phyloP scores from a whole-genome alignment of 2,888 invertebrate genomes.

The Stenotaenia linearis region DNA sequence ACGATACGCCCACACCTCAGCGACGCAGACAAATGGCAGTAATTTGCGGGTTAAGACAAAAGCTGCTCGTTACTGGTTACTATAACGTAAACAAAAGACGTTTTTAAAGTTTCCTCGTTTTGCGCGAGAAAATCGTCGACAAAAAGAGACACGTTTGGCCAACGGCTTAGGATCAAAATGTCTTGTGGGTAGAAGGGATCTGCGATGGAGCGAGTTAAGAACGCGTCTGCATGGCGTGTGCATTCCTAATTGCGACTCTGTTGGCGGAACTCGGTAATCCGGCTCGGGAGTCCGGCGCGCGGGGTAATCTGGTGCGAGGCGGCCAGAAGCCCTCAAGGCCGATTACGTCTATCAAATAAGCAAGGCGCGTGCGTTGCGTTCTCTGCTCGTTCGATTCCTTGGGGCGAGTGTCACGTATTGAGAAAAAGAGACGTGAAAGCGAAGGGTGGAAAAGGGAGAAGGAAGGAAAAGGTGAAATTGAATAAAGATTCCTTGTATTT shows the following conservation, averaged over 20 bases:
- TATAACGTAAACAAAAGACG: not conserved
- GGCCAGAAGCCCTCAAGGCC: constrained; percentile 24
- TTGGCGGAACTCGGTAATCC: constrained; percentile 26
- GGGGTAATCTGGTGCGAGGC: constrained; percentile 17
- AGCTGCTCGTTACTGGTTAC: not conserved
- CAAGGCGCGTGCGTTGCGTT: constrained; percentile 23
- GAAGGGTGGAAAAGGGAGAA: not conserved
- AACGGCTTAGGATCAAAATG: constrained; percentile 14
- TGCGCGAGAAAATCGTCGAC: not conserved
- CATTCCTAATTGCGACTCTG: constrained; percentile 23
- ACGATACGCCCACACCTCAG: constrained; percentile 17
- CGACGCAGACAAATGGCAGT: constrained; percentile 1
- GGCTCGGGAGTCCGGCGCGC: constrained; percentile 17
- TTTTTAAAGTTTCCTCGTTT: not conserved
- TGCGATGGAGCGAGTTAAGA: constrained; percentile 10
- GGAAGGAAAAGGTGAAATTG: not conserved
- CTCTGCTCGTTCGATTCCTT: constrained; percentile 19
- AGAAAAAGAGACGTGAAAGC: not conserved
- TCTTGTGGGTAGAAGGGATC: constrained; percentile 20
- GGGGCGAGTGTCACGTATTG: not conserved
- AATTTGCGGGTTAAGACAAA: constrained; percentile 26
- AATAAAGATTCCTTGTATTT: not conserved
- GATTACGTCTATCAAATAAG: constrained; percentile 26
- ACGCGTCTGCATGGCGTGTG: constrained; percentile 17
- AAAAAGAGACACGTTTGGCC: not conserved